phyloP scores from a whole-genome alignment of 2,888 invertebrate species.

The Hirtodrosophila duncani region DNA sequence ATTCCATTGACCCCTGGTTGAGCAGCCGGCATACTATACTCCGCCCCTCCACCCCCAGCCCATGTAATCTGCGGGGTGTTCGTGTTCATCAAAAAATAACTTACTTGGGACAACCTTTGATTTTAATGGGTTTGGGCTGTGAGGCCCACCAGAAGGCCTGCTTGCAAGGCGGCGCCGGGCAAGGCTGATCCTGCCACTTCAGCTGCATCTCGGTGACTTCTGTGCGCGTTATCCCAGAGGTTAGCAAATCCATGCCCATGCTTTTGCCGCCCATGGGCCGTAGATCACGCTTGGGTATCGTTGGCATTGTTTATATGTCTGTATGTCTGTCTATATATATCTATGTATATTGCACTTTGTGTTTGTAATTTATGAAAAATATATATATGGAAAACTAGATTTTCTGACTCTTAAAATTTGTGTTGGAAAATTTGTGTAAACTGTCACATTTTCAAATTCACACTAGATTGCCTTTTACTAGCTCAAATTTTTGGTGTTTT shows the following conservation, averaged over 20 bases:
- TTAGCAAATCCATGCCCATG: conserved; percentile 46
- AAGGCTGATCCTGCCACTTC: conserved; percentile 68
- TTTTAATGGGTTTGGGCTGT: conserved; percentile 76
- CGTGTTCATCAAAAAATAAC: conserved; percentile 37
- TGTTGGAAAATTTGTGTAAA: conserved; percentile 10
- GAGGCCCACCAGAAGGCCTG: conserved; percentile 78
- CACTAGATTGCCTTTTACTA: conserved; percentile 1
- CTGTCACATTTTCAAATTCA: conserved; percentile 46
- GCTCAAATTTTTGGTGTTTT: conserved; percentile 17
- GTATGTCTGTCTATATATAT: not conserved
- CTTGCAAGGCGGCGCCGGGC: conserved; percentile 74
- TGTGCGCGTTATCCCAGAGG: conserved; percentile 45
- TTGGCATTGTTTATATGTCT: conserved; percentile 69
- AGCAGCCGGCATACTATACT: not conserved
- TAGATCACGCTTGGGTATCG: conserved; percentile 64
- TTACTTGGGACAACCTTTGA: conserved; percentile 72
- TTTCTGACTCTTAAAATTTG: conserved; percentile 4
- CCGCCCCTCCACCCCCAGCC: not conserved
- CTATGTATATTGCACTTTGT: conserved; percentile 16
- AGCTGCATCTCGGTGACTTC: conserved; percentile 74
- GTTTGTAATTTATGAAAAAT: conserved; percentile 17
- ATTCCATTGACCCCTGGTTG: conserved; percentile 52
- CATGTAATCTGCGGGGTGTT: conserved; percentile 25
- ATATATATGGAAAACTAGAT: conserved; percentile 23
- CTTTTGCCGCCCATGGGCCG: conserved; percentile 42